These are phyloP conservation scores for Sterrhoptilus dennistouni DNA, from an alignment of 2,113 vertebrate genomes.

Conservation along the genomic window DNA sequence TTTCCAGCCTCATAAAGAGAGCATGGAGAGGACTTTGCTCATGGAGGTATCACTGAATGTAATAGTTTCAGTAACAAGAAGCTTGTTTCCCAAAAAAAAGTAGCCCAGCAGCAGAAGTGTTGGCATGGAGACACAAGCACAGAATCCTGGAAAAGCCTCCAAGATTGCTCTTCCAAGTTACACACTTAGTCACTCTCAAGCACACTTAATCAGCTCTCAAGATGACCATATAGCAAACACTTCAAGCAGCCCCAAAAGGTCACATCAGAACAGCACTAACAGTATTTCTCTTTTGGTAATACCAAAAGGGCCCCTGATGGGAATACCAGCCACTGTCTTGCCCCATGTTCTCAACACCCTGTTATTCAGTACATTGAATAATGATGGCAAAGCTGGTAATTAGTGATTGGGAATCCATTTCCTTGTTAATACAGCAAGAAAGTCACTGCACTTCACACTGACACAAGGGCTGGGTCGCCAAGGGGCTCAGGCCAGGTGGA, in stretches of 20 bases:
- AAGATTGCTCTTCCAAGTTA: background rate
- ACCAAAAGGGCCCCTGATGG: background rate
- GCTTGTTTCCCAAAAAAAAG: background rate
- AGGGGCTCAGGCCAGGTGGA: background rate
- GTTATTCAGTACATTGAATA: background rate
- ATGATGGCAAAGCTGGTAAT: background rate
- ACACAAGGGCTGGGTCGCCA: background rate
- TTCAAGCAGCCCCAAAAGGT: background rate
- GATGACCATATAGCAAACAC: background rate
- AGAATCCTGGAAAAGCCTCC: background rate
- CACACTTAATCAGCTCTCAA: background rate
- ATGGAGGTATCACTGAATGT: background rate
- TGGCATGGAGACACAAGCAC: background rate
- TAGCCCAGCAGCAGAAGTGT: background rate
- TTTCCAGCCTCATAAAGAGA: background rate
- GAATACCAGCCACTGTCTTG: background rate
- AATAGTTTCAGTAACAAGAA: background rate
- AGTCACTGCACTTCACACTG: background rate
- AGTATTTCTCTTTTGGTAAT: background rate
- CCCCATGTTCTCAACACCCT: background rate
- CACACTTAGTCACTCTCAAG: background rate
- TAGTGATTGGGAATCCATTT: background rate
- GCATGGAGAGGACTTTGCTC: rapidly evolving
- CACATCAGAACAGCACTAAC: background rate
- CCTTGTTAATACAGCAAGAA: background rate